A percentile compares a stretch with the other conserved stretches of the same genome.
These are phyloP conservation scores for Formicarius rufipectus DNA, from an alignment of 2,113 vertebrate species.

Conservation along the genomic window DNA sequence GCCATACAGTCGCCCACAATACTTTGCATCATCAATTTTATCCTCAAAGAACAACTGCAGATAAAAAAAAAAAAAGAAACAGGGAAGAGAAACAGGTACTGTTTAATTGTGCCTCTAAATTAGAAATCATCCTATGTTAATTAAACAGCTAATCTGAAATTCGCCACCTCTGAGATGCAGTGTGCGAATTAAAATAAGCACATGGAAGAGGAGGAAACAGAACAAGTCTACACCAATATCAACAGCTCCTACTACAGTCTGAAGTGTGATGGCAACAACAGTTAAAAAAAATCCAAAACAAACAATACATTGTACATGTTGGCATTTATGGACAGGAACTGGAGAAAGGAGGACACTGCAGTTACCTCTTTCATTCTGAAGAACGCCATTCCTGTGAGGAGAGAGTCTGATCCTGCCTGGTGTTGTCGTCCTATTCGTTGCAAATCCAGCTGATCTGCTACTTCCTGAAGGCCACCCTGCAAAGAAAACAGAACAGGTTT, in stretches of 20 bases:
- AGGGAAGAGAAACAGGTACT: neutral
- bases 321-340: neutral
- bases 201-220: neutral
- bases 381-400: conserved; percentile 97
- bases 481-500: neutral
- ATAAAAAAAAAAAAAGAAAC: neutral
- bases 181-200: neutral
- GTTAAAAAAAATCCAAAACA: neutral
- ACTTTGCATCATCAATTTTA: conserved; percentile 98
- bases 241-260: neutral
- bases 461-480: conserved; percentile 96
- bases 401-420: conserved; percentile 95
- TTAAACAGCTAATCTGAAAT: neutral
- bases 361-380: conserved; percentile 99
- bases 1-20: conserved; percentile 94
- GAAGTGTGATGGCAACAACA: neutral
- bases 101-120: neutral
- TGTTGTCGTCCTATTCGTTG: conserved; percentile 96
- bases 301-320: neutral
- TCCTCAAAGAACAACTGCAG: conserved; percentile 96
- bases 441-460: conserved; percentile 96
- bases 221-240: neutral
- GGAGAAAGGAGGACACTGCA: neutral
- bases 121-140: neutral
- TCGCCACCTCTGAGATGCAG: neutral